Percentiles rank a stretch among this genome's conserved stretches.
phyloP scores from a whole-genome alignment of 2,888 invertebrate genomes.

The Tipula unca region DNA sequence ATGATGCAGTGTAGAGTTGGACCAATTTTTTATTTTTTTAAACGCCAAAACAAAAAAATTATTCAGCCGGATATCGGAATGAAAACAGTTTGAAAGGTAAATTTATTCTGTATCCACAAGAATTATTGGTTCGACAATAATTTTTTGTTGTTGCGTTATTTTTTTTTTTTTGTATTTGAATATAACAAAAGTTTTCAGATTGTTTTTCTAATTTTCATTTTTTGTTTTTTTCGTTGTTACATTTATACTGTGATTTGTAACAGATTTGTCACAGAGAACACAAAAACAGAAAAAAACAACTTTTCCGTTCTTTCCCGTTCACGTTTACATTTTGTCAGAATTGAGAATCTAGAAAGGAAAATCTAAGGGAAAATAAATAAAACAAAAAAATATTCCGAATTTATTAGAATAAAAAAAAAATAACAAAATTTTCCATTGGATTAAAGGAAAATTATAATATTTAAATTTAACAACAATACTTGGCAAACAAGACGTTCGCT shows the following conservation, averaged over 20 bases:
- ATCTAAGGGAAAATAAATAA: background rate
- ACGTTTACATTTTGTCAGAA: background rate
- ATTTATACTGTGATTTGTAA: background rate
- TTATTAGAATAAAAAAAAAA: background rate
- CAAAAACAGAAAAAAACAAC: background rate
- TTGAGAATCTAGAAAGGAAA: background rate
- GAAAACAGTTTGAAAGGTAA: background rate
- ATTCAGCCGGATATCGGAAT: background rate
- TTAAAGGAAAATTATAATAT: conserved; percentile 8
- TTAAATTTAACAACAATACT: background rate
- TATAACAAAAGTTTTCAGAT: background rate
- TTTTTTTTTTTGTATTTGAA: background rate
- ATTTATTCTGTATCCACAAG: background rate
- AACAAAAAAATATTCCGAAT: background rate
- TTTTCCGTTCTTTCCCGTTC: background rate
- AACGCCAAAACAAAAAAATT: background rate
- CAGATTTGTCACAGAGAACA: background rate
- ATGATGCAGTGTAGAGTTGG: background rate
- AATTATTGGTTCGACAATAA: background rate
- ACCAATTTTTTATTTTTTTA: background rate
- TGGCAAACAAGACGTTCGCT: background rate
- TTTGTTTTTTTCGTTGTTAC: background rate
- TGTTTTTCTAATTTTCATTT: background rate
- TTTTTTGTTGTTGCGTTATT: background rate
- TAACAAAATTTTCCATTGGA: background rate